A percentile compares a stretch with the other conserved stretches of the same genome.
phyloP scores from a whole-genome alignment of 1,140 invertebrate genomes.

The Drosophila arawakana region DNA sequence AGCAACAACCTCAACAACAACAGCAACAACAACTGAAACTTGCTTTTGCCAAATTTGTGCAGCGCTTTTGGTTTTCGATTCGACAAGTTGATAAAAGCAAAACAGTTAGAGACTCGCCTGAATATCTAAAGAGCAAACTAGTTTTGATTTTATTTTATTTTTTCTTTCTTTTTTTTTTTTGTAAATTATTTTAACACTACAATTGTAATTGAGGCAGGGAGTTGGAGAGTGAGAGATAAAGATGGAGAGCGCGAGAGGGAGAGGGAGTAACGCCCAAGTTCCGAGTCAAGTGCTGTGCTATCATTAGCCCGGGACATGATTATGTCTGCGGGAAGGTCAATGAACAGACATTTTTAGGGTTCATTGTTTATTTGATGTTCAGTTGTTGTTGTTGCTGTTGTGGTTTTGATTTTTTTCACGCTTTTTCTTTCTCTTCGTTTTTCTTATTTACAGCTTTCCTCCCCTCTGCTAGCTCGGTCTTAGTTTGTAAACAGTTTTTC shows the following conservation, averaged over 20 bases:
- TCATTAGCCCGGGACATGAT: constrained; percentile 49
- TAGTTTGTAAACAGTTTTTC: constrained; percentile 3
- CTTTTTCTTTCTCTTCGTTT: constrained; percentile 8
- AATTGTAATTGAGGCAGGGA: constrained; percentile 23
- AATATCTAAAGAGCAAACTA: constrained; percentile 34
- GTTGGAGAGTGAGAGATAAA: neutral
- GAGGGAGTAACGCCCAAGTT: neutral
- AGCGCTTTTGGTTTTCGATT: constrained; percentile 36
- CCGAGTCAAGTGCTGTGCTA: constrained; percentile 41
- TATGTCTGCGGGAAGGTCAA: constrained; percentile 59
- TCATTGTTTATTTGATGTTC: constrained; percentile 63
- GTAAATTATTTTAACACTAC: constrained; percentile 23
- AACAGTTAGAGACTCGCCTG: constrained; percentile 45
- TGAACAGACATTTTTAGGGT: constrained; percentile 64
- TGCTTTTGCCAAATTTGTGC: constrained; percentile 66
- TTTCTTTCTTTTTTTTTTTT: no score
- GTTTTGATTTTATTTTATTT: constrained; percentile 27
- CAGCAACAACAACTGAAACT: constrained; percentile 39
- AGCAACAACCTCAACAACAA: constrained; percentile 24
- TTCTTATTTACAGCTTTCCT: constrained; percentile 10
- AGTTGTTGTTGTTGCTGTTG: constrained; percentile 1
- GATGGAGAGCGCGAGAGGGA: neutral
- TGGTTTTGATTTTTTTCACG: constrained; percentile 54
- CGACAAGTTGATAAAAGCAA: constrained; percentile 20
- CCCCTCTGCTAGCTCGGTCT: neutral